Evolutionary conservation across 2,113 vertebrate species (phyloP).

Genomic region (Diadophis punctatus): DNA sequence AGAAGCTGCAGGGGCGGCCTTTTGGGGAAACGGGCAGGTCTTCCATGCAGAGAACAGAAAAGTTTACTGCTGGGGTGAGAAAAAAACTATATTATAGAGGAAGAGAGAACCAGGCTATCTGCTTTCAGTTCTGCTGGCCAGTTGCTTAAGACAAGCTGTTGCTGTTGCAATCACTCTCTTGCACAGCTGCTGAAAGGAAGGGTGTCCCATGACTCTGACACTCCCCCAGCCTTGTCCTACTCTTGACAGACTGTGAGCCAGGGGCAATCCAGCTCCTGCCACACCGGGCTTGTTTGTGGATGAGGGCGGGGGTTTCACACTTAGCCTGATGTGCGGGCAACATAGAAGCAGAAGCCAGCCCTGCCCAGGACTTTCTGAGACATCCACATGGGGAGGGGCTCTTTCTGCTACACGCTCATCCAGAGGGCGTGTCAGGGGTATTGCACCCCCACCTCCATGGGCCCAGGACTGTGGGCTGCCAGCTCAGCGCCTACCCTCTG

Average conservation of each 20-base stretch:
- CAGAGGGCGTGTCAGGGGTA: background rate
- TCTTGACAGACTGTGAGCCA: background rate
- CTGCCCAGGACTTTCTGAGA: background rate
- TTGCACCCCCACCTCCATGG: background rate
- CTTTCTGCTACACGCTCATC: background rate
- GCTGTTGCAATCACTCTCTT: too few species aligned
- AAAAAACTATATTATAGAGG: background rate
- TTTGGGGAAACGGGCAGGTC: background rate
- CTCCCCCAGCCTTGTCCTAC: background rate
- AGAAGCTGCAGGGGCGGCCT: background rate
- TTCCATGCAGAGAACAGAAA: background rate
- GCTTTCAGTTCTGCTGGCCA: background rate
- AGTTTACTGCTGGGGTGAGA: background rate
- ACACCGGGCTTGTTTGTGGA: background rate
- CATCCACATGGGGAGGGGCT: background rate
- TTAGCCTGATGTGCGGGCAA: background rate
- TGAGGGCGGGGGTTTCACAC: background rate
- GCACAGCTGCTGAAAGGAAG: background rate
- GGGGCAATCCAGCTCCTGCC: background rate
- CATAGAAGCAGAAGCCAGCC: background rate
- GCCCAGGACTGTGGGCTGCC: background rate
- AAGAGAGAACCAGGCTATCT: background rate
- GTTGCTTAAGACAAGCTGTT: background rate
- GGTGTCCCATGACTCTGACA: background rate
- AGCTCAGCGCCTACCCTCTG: background rate